Conservation (phyloP, 1,140 invertebrate genomes). For the Drosophila suzukii region DNA sequence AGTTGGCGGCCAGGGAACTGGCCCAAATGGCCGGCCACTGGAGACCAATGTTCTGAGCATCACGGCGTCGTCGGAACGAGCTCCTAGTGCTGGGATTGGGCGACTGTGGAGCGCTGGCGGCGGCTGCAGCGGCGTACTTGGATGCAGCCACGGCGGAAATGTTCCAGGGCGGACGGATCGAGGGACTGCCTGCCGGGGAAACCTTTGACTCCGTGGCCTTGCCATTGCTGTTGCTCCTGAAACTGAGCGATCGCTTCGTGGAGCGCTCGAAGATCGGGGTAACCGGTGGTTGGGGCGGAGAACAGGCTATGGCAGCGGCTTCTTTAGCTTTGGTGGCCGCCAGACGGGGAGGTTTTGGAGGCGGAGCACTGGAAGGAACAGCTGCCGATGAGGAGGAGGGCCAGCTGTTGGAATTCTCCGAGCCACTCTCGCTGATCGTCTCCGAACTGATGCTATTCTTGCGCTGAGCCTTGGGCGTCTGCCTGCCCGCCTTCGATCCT, state of each 20-base stretch:
- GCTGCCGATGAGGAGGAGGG: conserved; percentile 40
- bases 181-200: conserved; percentile 16
- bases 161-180: conserved; percentile 85
- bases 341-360: conserved; percentile 17
- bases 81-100: conserved; percentile 56
- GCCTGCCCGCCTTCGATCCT: conserved; percentile 28
- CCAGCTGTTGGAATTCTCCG: conserved; percentile 84
- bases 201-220: conserved; percentile 34
- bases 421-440: conserved; percentile 86
- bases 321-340: conserved; percentile 51
- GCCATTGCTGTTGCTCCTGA: conserved; percentile 34
- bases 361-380: conserved; percentile 9
- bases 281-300: conserved; percentile 16
- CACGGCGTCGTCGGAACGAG: conserved; percentile 74
- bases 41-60: conserved; percentile 63
- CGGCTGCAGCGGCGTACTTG: conserved; percentile 61
- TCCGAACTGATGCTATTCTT: conserved; percentile 86
- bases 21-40: conserved; percentile 77
- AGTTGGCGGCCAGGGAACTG: conserved; percentile 67
- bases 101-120: conserved; percentile 52
- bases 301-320: conserved; percentile 9
- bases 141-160: conserved; percentile 80
- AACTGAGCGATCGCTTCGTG: conserved; percentile 56
- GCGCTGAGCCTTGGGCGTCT: conserved; percentile 67
- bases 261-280: conserved; percentile 63